These are phyloP conservation scores for Drosophila parthenogenetica DNA, from an alignment of 2,888 invertebrate genomes.

Conservation along the genomic window DNA sequence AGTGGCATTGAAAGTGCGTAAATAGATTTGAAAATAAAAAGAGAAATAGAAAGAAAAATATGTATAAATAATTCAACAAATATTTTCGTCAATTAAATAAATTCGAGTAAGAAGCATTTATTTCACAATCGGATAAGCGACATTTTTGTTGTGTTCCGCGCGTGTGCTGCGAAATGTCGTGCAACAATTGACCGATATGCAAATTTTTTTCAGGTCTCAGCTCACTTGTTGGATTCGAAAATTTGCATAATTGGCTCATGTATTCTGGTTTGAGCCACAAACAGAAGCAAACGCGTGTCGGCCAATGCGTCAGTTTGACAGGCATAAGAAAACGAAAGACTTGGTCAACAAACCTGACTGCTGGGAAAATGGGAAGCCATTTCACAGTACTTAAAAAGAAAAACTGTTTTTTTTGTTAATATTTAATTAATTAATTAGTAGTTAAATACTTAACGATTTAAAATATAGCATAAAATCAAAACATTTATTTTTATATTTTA, in stretches of 20 bases:
- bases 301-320: constrained; percentile 53
- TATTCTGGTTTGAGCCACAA: constrained; percentile 72
- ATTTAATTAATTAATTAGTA: no score
- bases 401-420: background rate
- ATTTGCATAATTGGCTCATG: constrained; percentile 75
- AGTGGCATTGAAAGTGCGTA: constrained; percentile 65
- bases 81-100: constrained; percentile 20
- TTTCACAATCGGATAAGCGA: constrained; percentile 36
- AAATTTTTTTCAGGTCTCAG: constrained; percentile 54
- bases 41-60: background rate
- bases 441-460: no score
- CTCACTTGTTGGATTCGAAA: constrained; percentile 49
- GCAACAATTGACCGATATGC: constrained; percentile 78
- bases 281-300: constrained; percentile 64
- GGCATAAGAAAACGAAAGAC: constrained; percentile 44
- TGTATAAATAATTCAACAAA: constrained; percentile 3
- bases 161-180: constrained; percentile 63
- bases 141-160: constrained; percentile 58
- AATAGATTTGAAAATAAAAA: constrained; percentile 20
- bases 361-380: constrained; percentile 1
- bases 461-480: no score
- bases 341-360: constrained; percentile 39
- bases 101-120: constrained; percentile 35
- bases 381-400: background rate
- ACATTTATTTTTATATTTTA: no score